Base-by-base conservation (phyloP, 2,113 vertebrate species). In the Ophthalmotilapia sp. region DNA sequence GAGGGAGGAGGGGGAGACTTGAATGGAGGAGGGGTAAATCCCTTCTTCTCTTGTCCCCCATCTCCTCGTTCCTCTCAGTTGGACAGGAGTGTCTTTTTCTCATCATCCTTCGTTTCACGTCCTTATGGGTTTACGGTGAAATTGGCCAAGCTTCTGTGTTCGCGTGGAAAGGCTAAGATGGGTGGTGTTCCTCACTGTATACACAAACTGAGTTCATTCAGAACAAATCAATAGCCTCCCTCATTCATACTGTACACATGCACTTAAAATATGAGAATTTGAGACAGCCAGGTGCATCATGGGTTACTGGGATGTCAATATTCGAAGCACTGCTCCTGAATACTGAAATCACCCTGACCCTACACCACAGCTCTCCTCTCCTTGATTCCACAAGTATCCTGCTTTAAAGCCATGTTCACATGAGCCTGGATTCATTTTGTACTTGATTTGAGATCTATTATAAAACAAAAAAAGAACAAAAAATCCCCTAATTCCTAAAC, bases 221-320 rank as follows among this genome's bases (percentile, higher is more conserved):
- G 79, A 89, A 73, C 79, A 62, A 86, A 91, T 94, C 90, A 83
- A 93, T 92, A 92, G 49, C 33, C 83, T 79, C 38, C 42, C 62
- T 90, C 23, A 3, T 90, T 84, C 75, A 82, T 62, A 91, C 84
- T 84, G 81, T 91, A 94, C 80, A 58, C 82, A 75, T 26, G 11
- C 56, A 88, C 90, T 92, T 91, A 89, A 90, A 90, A 89, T 86
- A 90, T 82, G 81, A 88, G 91, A 92, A 92, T 92, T 82, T 89
- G 45, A 91, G 85, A 86, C 83, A 90, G 90, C 45, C 70, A 65
- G 73, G 89, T 84, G 90, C 90, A 89, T 93, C 80, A 23, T 70
- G 87, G 84, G 91, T 93, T 90, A 91, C 93, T 89, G 83, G 83
- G 81, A 81, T 89, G 90, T 93, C 87, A 53, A 93, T 93, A 92